Evolutionary conservation across 2,888 invertebrate species (phyloP).

Genomic region (Abrostola triplasia): DNA sequence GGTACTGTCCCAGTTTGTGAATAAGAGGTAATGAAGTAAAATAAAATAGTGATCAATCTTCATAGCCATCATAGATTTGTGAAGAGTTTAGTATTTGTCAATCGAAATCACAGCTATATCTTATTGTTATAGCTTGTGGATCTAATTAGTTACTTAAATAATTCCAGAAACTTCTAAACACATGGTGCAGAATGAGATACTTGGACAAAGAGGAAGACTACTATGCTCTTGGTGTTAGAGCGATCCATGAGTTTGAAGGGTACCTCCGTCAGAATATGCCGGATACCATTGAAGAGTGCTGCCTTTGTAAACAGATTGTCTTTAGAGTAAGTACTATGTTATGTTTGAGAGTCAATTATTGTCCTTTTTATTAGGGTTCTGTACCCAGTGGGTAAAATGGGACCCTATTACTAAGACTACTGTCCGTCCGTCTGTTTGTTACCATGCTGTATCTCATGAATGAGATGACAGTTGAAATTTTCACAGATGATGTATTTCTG

Average conservation of each 20-base stretch:
- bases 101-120: slow-evolving; percentile 1
- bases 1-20: too few species aligned
- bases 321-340: slow-evolving; percentile 73
- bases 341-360: neutral
- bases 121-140: neutral
- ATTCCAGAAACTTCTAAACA: slow-evolving; percentile 79
- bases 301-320: slow-evolving; percentile 80
- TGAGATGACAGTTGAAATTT: too few species aligned
- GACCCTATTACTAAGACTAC: too few species aligned
- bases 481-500: too few species aligned
- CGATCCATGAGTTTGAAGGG: slow-evolving; percentile 83
- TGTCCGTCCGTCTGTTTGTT: too few species aligned
- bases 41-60: too few species aligned
- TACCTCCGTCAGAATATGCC: slow-evolving; percentile 81
- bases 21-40: too few species aligned
- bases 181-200: slow-evolving; percentile 81
- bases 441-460: too few species aligned
- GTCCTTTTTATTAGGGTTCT: too few species aligned
- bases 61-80: too few species aligned
- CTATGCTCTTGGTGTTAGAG: slow-evolving; percentile 79
- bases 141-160: neutral
- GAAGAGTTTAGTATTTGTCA: too few species aligned
- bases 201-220: slow-evolving; percentile 75
- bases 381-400: too few species aligned
- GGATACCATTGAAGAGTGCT: slow-evolving; percentile 78